Conservation (phyloP, 2,888 invertebrate genomes). For the Maniola hyperantus region DNA sequence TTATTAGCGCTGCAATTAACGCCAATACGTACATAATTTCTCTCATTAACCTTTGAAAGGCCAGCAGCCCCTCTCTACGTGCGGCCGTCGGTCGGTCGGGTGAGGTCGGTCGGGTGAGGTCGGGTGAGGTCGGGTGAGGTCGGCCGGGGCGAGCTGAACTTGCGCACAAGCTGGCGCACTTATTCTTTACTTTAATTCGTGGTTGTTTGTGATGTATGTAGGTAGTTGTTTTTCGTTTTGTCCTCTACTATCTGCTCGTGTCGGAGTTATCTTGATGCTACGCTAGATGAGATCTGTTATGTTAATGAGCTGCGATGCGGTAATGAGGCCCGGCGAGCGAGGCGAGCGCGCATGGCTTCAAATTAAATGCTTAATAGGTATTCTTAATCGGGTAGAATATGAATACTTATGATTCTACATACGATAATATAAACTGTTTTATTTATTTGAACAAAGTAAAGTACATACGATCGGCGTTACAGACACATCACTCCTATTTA, state of each 20-base stretch:
- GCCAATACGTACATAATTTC: conserved; percentile 41
- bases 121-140: too few species aligned
- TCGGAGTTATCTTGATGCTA: conserved; percentile 18
- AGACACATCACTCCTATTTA: background rate
- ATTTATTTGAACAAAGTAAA: background rate
- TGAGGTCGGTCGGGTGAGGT: too few species aligned
- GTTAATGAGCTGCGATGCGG: conserved; percentile 20
- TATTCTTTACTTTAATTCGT: background rate
- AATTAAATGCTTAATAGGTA: conserved; percentile 1
- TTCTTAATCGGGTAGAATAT: background rate
- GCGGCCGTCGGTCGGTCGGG: too few species aligned
- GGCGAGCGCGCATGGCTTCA: background rate
- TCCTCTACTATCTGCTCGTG: conserved; percentile 12
- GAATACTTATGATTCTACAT: conserved; percentile 9
- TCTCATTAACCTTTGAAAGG: conserved; percentile 40
- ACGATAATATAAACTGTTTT: background rate
- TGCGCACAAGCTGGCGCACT: background rate
- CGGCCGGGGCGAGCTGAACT: background rate
- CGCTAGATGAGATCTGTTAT: conserved; percentile 24
- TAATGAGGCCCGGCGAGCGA: background rate
- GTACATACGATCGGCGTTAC: background rate
- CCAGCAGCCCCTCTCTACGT: background rate
- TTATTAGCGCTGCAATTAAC: conserved; percentile 33
- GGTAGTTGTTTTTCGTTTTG: conserved; percentile 16
- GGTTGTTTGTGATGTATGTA: background rate